Evolutionary conservation across 1,140 invertebrate genomes (phyloP).

Genomic region (Hyposmocoma kahamanoa): DNA sequence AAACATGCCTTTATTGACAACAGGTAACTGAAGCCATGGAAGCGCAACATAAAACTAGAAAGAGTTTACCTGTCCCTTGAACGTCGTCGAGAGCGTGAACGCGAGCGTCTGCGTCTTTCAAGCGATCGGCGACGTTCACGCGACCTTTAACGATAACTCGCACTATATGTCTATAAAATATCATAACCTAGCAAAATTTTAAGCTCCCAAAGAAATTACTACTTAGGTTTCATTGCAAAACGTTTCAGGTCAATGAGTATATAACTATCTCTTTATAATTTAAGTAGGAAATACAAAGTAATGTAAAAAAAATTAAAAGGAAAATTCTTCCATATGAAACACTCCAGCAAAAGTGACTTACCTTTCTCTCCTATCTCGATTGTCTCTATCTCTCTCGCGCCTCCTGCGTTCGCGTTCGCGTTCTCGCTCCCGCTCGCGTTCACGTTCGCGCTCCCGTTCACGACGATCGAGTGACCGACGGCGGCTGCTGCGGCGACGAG

Average conservation of each 20-base stretch:
- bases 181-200: neutral
- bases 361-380: slow-evolving; percentile 52
- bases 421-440: slow-evolving; percentile 70
- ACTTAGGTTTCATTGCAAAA: too few species aligned
- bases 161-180: slow-evolving; percentile 1
- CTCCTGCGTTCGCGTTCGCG: slow-evolving; percentile 57
- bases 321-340: too few species aligned
- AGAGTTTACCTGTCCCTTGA: slow-evolving; percentile 69
- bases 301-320: too few species aligned
- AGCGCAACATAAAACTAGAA: slow-evolving; percentile 14
- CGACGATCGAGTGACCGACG: slow-evolving; percentile 61
- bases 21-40: too few species aligned
- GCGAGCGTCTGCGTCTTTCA: slow-evolving; percentile 68
- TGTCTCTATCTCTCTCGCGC: slow-evolving; percentile 43
- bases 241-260: too few species aligned
- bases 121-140: slow-evolving; percentile 74
- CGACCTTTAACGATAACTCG: slow-evolving; percentile 37
- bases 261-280: too few species aligned
- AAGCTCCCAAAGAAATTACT: neutral
- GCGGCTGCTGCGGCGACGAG: slow-evolving; percentile 54
- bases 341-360: too few species aligned
- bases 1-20: too few species aligned
- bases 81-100: slow-evolving; percentile 65
- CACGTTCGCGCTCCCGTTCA: slow-evolving; percentile 62
- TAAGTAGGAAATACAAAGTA: too few species aligned